phyloP scores from a whole-genome alignment of 2,113 vertebrate species.

The Plecotus auritus region DNA sequence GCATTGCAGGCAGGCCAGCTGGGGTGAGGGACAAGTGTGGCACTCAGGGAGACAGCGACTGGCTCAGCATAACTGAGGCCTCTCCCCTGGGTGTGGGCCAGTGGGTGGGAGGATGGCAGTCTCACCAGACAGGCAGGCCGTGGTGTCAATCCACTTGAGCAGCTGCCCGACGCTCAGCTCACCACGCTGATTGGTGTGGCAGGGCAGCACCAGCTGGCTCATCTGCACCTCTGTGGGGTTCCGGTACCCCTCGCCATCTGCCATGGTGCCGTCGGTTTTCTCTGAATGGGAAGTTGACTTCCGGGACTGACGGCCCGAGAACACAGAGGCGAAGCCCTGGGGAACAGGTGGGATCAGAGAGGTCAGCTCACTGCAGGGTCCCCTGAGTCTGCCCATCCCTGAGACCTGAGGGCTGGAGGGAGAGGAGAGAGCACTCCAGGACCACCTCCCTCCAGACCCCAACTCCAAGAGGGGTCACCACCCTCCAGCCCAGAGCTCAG shows the following conservation, averaged over 20 bases:
- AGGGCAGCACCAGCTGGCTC: constrained; percentile 96
- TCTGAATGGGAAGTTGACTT: constrained; percentile 8
- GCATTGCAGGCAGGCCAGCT: neutral
- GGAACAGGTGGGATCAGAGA: accelerated
- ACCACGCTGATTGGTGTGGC: constrained; percentile 91
- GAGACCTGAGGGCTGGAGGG: neutral
- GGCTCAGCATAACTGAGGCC: neutral
- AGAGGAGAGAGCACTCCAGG: neutral
- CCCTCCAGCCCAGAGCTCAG: neutral
- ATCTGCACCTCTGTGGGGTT: constrained; percentile 96
- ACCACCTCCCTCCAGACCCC: neutral
- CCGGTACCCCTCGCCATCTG: constrained; percentile 75
- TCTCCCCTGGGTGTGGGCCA: too few species aligned
- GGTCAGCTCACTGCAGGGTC: neutral
- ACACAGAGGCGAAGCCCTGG: constrained; percentile 47
- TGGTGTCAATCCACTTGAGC: constrained; percentile 98
- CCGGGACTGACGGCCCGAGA: constrained; percentile 41
- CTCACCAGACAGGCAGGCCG: constrained; percentile 94
- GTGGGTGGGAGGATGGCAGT: accelerated
- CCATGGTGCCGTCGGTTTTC: constrained; percentile 54
- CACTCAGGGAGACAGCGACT: neutral
- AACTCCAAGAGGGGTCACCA: neutral
- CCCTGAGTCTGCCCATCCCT: neutral
- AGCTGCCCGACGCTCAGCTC: constrained; percentile 94
- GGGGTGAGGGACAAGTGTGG: neutral